Percentiles rank a stretch among this genome's conserved stretches.
Evolutionary conservation across 2,797 vertebrate genomes (phyloP).

Genomic region (Vireo griseus): DNA sequence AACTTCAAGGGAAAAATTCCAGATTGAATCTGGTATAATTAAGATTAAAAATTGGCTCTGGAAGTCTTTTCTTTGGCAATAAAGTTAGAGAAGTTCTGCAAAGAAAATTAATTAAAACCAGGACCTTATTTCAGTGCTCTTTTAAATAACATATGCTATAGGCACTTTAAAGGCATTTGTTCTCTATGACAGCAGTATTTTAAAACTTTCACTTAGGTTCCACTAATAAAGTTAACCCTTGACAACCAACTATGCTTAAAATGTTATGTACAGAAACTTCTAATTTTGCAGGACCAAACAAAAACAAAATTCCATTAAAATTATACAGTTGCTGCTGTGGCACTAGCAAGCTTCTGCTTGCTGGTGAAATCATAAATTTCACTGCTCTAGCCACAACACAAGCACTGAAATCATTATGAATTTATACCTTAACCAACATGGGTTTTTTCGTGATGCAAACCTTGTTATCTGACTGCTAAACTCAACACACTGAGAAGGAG

Average conservation of each 20-base stretch:
- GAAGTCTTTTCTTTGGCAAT: constrained; percentile 21
- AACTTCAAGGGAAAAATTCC: constrained; percentile 39
- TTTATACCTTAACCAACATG: neutral
- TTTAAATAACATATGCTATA: constrained; percentile 51
- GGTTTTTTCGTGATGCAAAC: neutral
- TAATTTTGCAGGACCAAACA: neutral
- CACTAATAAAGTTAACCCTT: constrained; percentile 51
- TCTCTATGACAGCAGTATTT: constrained; percentile 12
- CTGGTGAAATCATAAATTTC: neutral
- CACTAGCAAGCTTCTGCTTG: neutral
- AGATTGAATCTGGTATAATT: constrained; percentile 54
- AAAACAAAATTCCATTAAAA: neutral
- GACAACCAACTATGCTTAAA: constrained; percentile 12
- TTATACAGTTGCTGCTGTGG: rapidly evolving
- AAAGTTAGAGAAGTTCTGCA: constrained; percentile 16
- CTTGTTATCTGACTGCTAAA: neutral
- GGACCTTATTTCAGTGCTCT: constrained; percentile 16
- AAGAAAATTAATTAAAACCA: constrained; percentile 60
- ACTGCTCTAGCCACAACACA: neutral
- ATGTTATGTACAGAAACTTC: neutral
- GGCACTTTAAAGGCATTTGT: constrained; percentile 42
- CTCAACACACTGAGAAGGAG: neutral
- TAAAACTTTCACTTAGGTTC: constrained; percentile 65
- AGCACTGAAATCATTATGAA: neutral
- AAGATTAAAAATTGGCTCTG: constrained; percentile 53